phyloP scores from a whole-genome alignment of 2,797 vertebrate genomes.

The Acrocephalus scirpaceus region DNA sequence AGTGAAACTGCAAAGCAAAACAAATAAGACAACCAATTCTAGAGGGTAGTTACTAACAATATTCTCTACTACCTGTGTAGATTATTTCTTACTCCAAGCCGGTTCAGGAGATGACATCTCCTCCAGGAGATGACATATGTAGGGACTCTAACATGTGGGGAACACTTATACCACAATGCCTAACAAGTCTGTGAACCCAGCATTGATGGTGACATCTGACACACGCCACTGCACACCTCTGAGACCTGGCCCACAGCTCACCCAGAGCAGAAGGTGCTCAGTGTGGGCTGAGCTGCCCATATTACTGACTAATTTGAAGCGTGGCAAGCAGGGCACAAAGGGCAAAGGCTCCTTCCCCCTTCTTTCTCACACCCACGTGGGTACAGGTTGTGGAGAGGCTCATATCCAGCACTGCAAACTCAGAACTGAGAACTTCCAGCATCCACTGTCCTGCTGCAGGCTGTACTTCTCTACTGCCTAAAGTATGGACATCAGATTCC shows the following conservation, averaged over 20 bases:
- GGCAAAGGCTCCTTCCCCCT: background rate
- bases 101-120: background rate
- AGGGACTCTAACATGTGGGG: background rate
- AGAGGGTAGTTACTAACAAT: background rate
- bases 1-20: background rate
- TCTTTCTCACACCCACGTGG: background rate
- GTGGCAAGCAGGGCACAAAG: background rate
- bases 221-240: background rate
- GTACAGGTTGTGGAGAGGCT: background rate
- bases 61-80: background rate
- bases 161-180: background rate
- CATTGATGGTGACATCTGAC: background rate
- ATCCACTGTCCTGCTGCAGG: fast-evolving
- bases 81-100: background rate
- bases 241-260: background rate
- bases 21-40: background rate
- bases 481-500: background rate
- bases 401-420: background rate
- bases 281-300: background rate
- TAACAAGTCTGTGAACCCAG: background rate
- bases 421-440: background rate
- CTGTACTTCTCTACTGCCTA: background rate
- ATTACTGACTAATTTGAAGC: background rate
- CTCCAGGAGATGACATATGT: background rate
- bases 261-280: background rate